Base-by-base conservation (phyloP, 2,888 invertebrate species). In the Drosophila diplacantha region DNA sequence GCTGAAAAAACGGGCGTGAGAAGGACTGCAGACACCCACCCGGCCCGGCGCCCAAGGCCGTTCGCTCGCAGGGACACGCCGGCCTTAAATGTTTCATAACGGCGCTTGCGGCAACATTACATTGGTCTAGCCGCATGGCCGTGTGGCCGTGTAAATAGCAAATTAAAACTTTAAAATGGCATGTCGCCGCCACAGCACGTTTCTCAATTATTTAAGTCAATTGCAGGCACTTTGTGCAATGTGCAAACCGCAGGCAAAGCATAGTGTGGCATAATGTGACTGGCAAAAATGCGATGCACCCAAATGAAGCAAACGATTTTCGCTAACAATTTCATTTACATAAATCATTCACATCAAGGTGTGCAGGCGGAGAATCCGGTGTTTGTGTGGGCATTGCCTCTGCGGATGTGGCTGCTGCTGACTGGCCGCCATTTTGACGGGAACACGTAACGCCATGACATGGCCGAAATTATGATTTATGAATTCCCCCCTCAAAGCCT, bases 261-360 rank as follows among this genome's bases (percentile, higher is more conserved):
- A 38, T 18, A 8, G 20, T 51, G 31, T 29, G 32, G 12, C 24
- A 31, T 46, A 46, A 46, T 38, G 37, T 29, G 52, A 38, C 35
- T 26, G 31, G 11, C 18, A 6, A 56, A 37, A 58, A 31, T 66
- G 67, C 54, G 39, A 54, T 56, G 49, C 58, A 34, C 54, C 52
- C 34, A 58, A 73, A 61, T 59, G 56, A 59, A 63, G 58, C 43
- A 37, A 66, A 47, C 65, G 47, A 53, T 52, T 60, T 64, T 58
- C 41, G 68, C 67, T 51, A 70, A 55, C 66, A 78, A 69, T 79
- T 81, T 69, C 54, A 76, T 79, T 79, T 73, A 67, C 82, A 78
- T 79, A 79, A 81, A 79, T 78, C 78, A 78, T 77, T 79, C 71
- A 67, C 77, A 72, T 63, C 80, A 67, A 74, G 78, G 66, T 79